Conservation (phyloP, 2,113 vertebrate species). For the Tapirus terrestris region DNA sequence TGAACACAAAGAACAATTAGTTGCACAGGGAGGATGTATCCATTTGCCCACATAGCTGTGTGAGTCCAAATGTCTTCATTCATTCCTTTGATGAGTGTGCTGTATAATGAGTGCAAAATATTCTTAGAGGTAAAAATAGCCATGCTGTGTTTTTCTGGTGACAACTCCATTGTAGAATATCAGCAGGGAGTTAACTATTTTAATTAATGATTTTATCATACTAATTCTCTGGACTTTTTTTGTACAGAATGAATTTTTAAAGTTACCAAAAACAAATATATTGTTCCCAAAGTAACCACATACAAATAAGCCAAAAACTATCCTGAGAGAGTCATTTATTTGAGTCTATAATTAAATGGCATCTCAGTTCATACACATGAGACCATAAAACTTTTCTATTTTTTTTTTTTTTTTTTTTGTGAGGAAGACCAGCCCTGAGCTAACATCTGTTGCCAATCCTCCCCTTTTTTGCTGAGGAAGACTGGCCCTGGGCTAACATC, state of each 20-base stretch:
- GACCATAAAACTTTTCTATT: neutral
- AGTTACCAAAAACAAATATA: slow-evolving; percentile 59
- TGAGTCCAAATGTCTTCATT: neutral
- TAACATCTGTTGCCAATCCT: too few species aligned
- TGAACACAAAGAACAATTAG: neutral
- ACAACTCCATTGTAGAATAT: slow-evolving; percentile 32
- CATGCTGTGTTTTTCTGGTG: neutral
- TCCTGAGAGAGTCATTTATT: slow-evolving; percentile 14
- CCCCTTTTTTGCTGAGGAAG: too few species aligned
- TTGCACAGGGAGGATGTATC: neutral
- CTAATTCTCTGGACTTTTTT: slow-evolving; percentile 1
- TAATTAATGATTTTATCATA: slow-evolving; percentile 68
- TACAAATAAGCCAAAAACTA: slow-evolving; percentile 43
- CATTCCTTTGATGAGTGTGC: neutral
- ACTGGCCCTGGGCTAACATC: too few species aligned
- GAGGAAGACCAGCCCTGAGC: too few species aligned
- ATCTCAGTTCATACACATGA: slow-evolving; percentile 20
- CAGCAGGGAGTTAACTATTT: slow-evolving; percentile 48
- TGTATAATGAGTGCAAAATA: neutral
- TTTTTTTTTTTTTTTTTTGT: too few species aligned
- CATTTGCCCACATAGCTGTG: neutral
- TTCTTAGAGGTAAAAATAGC: slow-evolving; percentile 26
- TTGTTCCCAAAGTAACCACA: slow-evolving; percentile 51
- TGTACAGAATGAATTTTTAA: slow-evolving; percentile 34
- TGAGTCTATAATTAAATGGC: slow-evolving; percentile 29